These are phyloP conservation scores for Ciconia nigra DNA, from an alignment of 2,797 vertebrate species.

Conservation along the genomic window DNA sequence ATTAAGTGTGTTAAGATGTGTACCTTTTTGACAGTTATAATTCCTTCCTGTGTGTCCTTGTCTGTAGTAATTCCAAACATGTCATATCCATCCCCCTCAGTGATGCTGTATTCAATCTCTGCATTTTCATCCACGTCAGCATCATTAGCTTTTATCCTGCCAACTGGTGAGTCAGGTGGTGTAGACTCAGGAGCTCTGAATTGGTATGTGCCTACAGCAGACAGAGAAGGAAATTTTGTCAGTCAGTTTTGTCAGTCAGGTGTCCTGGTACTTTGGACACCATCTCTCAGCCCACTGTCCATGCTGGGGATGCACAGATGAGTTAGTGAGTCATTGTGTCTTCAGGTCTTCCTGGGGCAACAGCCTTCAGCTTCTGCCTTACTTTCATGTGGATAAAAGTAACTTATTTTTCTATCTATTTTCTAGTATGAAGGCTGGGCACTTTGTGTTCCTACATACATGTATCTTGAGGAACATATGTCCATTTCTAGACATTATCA, in stretches of 20 bases:
- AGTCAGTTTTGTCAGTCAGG: neutral
- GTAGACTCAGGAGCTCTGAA: constrained; percentile 85
- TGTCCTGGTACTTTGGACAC: neutral
- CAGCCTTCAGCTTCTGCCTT: neutral
- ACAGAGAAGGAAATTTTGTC: neutral
- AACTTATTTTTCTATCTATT: neutral
- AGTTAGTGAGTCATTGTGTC: fast-evolving
- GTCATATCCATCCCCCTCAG: constrained; percentile 85
- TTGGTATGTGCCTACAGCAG: constrained; percentile 84
- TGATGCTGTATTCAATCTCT: constrained; percentile 88
- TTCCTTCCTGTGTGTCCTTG: constrained; percentile 87
- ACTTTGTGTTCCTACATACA: neutral
- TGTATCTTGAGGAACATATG: neutral
- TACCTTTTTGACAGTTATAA: constrained; percentile 90
- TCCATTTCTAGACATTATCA: neutral
- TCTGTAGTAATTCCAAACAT: constrained; percentile 88
- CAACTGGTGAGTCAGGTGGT: constrained; percentile 78
- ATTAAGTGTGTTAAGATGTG: neutral
- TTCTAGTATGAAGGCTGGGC: neutral
- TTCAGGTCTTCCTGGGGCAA: neutral
- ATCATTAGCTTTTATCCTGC: constrained; percentile 86
- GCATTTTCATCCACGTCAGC: constrained; percentile 88
- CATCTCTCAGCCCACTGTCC: neutral
- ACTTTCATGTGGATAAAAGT: neutral
- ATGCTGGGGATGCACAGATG: neutral